Evolutionary conservation across 2,888 invertebrate species (phyloP).

Genomic region (Tiliacea citrago): DNA sequence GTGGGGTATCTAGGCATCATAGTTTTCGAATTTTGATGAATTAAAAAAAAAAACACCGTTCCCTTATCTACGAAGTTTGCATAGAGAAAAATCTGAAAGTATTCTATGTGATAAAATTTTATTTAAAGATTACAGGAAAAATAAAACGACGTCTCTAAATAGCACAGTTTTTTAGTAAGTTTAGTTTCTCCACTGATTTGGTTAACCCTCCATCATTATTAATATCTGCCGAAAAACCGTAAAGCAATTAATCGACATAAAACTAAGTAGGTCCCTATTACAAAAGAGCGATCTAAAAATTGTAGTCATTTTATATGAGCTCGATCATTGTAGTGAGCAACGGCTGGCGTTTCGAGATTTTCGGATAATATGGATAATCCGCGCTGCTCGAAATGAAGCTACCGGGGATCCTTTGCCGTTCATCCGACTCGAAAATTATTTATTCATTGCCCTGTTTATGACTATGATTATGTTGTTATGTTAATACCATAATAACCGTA

Average conservation of each 20-base stretch:
- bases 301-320: slow-evolving; percentile 83
- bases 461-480: slow-evolving; percentile 77
- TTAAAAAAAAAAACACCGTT: too few species aligned
- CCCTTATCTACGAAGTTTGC: too few species aligned
- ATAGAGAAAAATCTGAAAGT: too few species aligned
- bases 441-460: slow-evolving; percentile 82
- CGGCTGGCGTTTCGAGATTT: slow-evolving; percentile 84
- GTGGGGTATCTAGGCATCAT: too few species aligned
- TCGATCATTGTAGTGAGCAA: slow-evolving; percentile 80
- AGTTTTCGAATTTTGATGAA: too few species aligned
- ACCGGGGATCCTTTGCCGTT: slow-evolving; percentile 80
- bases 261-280: slow-evolving; percentile 70
- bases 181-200: too few species aligned
- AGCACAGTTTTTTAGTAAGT: too few species aligned
- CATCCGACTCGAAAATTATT: slow-evolving; percentile 84
- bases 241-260: slow-evolving; percentile 78
- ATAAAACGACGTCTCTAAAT: too few species aligned
- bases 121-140: too few species aligned
- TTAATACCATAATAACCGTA: slow-evolving; percentile 68
- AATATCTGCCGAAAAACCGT: slow-evolving; percentile 51
- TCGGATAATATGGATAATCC: slow-evolving; percentile 89
- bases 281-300: slow-evolving; percentile 81
- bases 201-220: background rate
- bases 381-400: slow-evolving; percentile 83
- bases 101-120: too few species aligned